Percentiles rank a stretch among this genome's conserved stretches.
phyloP scores from a whole-genome alignment of 2,797 vertebrate species.

The Tamandua tetradactyla region DNA sequence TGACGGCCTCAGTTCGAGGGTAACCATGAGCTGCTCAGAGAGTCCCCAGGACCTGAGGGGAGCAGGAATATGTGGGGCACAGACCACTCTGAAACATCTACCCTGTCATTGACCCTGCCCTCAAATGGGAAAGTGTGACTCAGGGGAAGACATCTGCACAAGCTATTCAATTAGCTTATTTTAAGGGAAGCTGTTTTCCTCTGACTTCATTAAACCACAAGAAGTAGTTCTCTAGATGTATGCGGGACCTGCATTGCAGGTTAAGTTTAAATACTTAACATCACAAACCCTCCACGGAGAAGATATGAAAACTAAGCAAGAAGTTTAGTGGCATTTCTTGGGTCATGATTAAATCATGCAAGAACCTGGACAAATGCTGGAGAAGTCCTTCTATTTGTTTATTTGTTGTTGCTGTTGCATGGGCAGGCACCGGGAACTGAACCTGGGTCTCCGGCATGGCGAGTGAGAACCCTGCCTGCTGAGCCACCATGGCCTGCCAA shows the following conservation, averaged over 20 bases:
- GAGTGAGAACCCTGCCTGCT: no score
- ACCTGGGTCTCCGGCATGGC: no score
- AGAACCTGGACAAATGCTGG: background rate
- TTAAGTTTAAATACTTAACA: background rate
- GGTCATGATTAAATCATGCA: background rate
- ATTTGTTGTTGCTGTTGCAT: no score
- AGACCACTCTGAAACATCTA: background rate
- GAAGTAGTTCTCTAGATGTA: background rate
- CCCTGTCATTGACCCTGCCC: background rate
- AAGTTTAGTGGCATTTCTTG: background rate
- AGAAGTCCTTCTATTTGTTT: background rate
- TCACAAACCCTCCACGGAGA: background rate
- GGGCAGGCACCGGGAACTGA: no score
- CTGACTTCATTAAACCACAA: constrained; percentile 9
- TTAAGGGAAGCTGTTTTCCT: background rate
- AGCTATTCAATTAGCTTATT: background rate
- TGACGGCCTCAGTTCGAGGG: background rate
- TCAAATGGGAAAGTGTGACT: background rate
- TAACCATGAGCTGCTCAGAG: background rate
- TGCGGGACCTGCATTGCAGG: background rate
- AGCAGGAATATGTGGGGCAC: background rate
- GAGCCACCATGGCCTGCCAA: no score
- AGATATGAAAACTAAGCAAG: background rate
- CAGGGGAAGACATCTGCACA: background rate
- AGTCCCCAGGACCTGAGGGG: background rate